A percentile compares a stretch with the other conserved stretches of the same genome.
Conservation (phyloP, 1,140 invertebrate species). For the Neodiprion pinetum region DNA sequence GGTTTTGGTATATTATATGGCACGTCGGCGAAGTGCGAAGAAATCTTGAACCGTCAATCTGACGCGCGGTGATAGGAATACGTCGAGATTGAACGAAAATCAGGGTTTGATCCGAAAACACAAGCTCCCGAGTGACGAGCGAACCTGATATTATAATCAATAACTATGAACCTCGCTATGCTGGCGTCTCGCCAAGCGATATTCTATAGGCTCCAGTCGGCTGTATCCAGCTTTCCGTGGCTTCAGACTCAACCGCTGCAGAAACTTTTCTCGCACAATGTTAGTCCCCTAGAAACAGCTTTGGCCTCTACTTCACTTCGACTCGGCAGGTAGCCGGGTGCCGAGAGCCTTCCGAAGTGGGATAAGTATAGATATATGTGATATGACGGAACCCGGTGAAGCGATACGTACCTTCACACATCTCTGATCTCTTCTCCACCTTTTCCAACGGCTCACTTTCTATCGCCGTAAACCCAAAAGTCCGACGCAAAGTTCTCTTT, state of each 20-base stretch:
- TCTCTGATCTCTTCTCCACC: not conserved
- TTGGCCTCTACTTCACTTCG: not conserved
- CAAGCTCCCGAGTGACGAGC: not conserved
- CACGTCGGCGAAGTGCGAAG: too few species aligned
- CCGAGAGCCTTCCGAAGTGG: not conserved
- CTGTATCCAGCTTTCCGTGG: not conserved
- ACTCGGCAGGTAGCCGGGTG: not conserved
- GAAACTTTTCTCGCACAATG: not conserved
- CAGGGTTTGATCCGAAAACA: not conserved
- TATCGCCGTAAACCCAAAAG: not conserved
- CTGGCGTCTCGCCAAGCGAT: not conserved
- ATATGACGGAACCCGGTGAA: not conserved
- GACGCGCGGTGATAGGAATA: too few species aligned
- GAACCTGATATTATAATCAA: conserved; percentile 3
- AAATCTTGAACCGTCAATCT: too few species aligned
- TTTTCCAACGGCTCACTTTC: not conserved
- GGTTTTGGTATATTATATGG: too few species aligned
- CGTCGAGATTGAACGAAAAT: not conserved
- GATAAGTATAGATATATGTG: not conserved
- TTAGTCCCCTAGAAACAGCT: not conserved
- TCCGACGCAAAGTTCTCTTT: not conserved
- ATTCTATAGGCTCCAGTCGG: not conserved
- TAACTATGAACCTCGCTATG: not conserved
- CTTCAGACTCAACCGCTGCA: not conserved
- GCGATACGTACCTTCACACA: not conserved